A percentile compares a stretch with the other conserved stretches of the same genome.
Evolutionary conservation across 1,140 invertebrate species (phyloP).

Genomic region (Caerostris darwini): DNA sequence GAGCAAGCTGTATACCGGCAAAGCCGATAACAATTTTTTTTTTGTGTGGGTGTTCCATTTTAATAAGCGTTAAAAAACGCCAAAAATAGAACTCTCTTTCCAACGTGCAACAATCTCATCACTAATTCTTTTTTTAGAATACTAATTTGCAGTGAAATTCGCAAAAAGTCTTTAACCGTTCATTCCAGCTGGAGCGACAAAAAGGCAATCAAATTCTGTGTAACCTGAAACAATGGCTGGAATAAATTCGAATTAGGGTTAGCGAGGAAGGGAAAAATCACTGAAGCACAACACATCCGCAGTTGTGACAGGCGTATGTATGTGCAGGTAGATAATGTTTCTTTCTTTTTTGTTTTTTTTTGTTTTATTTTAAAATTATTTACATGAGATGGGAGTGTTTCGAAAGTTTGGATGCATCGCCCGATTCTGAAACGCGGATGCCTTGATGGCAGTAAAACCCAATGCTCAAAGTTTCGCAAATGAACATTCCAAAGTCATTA

Average conservation of each 20-base stretch:
- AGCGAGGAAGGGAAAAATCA: constrained; percentile 22
- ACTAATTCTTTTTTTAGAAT: constrained; percentile 3
- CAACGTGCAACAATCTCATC: not conserved
- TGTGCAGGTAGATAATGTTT: not conserved
- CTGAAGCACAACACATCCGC: constrained; percentile 41
- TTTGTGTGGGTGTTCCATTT: not conserved
- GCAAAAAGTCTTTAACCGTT: constrained; percentile 37
- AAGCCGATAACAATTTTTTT: too few species aligned
- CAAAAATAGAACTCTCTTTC: not conserved
- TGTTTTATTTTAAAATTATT: constrained; percentile 1
- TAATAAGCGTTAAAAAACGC: constrained; percentile 4
- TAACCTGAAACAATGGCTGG: constrained; percentile 53
- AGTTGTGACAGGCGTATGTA: constrained; percentile 36
- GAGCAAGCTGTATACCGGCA: too few species aligned
- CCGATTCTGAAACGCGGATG: constrained; percentile 40
- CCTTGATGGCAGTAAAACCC: not conserved
- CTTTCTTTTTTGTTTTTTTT: not conserved
- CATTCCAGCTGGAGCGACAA: constrained; percentile 13
- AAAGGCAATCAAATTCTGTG: constrained; percentile 24
- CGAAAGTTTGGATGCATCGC: constrained; percentile 18
- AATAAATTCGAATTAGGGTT: constrained; percentile 53
- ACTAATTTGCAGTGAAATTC: constrained; percentile 27
- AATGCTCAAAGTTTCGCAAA: constrained; percentile 15
- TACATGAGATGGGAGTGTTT: constrained; percentile 1
- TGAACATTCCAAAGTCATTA: not conserved